Conservation (phyloP, 2,888 invertebrate species). For the Caenorhabditis sp. region DNA sequence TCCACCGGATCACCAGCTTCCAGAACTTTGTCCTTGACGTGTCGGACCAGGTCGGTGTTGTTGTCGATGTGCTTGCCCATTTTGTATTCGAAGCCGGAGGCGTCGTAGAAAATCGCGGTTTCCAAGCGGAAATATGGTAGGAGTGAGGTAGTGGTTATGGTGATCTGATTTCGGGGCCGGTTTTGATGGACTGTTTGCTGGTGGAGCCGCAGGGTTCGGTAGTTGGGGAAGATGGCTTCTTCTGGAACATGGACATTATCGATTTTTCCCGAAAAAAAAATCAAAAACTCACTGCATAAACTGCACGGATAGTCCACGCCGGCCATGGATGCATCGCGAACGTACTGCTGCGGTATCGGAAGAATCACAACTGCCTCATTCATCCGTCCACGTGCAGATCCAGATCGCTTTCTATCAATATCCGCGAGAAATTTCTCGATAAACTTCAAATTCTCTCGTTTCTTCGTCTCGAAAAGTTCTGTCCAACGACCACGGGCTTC, state of each 20-base stretch:
- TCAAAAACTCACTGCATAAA: constrained; percentile 27
- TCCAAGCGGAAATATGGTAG: constrained; percentile 24
- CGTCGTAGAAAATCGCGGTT: constrained; percentile 30
- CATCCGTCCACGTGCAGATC: background rate
- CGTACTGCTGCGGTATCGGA: background rate
- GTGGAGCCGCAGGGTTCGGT: constrained; percentile 14
- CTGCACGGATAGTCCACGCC: background rate
- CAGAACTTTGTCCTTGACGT: background rate
- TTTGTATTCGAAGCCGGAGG: constrained; percentile 22
- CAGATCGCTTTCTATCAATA: background rate
- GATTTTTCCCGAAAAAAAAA: background rate
- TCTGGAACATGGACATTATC: background rate
- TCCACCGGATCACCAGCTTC: background rate
- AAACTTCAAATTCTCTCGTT: constrained; percentile 9
- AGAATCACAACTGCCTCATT: background rate
- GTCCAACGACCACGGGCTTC: constrained; percentile 9
- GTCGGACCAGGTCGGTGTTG: constrained; percentile 4
- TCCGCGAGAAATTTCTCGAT: constrained; percentile 14
- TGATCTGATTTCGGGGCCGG: constrained; percentile 19
- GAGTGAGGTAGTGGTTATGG: constrained; percentile 31
- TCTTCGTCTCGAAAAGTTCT: constrained; percentile 22
- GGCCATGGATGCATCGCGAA: background rate
- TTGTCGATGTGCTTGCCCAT: constrained; percentile 34
- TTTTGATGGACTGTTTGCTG: constrained; percentile 13
- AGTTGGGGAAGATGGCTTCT: constrained; percentile 27